Evolutionary conservation across 1,140 invertebrate species (phyloP).

Genomic region (Lepidurus couesii): DNA sequence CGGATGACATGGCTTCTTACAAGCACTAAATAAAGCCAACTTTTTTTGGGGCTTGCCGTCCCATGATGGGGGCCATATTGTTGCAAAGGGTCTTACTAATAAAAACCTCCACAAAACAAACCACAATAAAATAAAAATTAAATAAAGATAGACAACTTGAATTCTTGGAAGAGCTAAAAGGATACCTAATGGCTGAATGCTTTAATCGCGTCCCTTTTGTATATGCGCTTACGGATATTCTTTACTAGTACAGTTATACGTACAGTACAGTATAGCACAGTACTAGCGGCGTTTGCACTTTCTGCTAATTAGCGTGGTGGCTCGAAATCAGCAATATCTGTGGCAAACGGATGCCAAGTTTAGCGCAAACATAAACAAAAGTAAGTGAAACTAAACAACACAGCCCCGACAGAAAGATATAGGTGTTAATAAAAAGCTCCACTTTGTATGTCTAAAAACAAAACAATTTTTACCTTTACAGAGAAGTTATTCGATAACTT

Average conservation of each 20-base stretch:
- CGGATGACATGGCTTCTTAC: conserved; percentile 13
- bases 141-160: too few relatives aligned
- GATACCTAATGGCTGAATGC: too few relatives aligned
- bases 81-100: too few relatives aligned
- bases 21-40: background rate
- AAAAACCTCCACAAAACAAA: too few relatives aligned
- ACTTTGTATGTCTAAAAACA: background rate
- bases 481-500: background rate
- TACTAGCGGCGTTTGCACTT: background rate
- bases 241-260: too few relatives aligned
- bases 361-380: background rate
- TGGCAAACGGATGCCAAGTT: background rate
- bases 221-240: too few relatives aligned
- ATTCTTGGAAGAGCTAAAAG: too few relatives aligned
- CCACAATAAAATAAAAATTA: too few relatives aligned
- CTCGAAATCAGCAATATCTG: background rate
- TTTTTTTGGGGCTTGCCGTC: background rate
- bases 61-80: too few relatives aligned
- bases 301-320: background rate
- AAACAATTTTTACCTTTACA: background rate
- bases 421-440: background rate
- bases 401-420: too few relatives aligned
- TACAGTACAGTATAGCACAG: too few relatives aligned
- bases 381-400: background rate
- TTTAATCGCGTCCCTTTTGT: too few relatives aligned